A percentile compares a stretch with the other conserved stretches of the same genome.
phyloP scores from a whole-genome alignment of 2,113 vertebrate species.

The Rostratula benghalensis region DNA sequence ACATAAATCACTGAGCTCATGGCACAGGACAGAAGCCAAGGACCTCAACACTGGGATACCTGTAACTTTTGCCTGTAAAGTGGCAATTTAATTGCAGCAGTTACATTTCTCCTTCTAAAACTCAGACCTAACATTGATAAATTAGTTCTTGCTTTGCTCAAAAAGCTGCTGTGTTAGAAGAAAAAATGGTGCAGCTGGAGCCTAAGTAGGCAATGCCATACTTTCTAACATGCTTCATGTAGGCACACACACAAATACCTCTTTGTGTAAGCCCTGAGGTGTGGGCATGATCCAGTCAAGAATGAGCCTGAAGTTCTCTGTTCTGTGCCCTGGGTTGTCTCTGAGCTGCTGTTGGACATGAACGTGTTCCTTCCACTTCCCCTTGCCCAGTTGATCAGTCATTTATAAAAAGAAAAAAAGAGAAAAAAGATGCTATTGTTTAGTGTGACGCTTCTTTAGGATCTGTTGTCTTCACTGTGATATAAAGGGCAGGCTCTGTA shows the following conservation, averaged over 20 bases:
- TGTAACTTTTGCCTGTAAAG: background rate
- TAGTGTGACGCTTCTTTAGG: background rate
- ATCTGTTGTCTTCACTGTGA: background rate
- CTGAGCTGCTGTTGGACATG: background rate
- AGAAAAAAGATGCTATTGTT: background rate
- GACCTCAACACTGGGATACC: background rate
- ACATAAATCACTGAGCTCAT: background rate
- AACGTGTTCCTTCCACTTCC: background rate
- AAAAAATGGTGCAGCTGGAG: background rate
- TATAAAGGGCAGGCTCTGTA: background rate
- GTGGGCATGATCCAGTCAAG: background rate
- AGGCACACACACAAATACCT: background rate
- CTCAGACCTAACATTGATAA: background rate
- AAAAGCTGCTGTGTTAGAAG: background rate
- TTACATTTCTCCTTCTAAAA: background rate
- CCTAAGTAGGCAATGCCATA: background rate
- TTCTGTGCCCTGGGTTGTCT: background rate
- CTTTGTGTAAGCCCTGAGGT: background rate
- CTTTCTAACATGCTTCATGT: background rate
- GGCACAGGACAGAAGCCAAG: background rate
- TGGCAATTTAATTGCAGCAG: background rate
- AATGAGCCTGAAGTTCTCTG: background rate
- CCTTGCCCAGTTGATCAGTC: background rate
- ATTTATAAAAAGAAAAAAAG: background rate
- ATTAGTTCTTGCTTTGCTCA: background rate